Evolutionary conservation across 2,113 vertebrate species (phyloP), one percentile per base, ranked within the genome.

Genomic region (Theristicus caerulescens): DNA sequence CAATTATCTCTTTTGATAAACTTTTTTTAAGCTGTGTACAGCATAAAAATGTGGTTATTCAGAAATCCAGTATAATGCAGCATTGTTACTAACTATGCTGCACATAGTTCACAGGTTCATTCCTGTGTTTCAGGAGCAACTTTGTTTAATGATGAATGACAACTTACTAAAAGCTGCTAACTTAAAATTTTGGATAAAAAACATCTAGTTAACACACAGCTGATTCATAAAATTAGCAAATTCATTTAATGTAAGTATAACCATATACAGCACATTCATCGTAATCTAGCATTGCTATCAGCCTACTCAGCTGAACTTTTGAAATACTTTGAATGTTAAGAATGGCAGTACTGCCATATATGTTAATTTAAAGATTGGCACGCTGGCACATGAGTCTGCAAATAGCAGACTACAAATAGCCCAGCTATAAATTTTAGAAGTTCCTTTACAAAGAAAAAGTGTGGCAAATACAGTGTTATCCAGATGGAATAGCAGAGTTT

Each of bases 91-190:
- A 71, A 62, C 36, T 82, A 55, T 55, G 36, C 64, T 89, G 74
- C 57, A 93, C 54, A 24, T 29, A 55, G 42, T 34, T 92, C 78
- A 49, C 57, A 73, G 49, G 12, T 93, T 96, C 62, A 82, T 80
- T 82, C 57, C 31, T 88, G 57, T 95, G 40, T 82, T 91, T 92
- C 25, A 69, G 71, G 61, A 96, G 54, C 21, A 81, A 94, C 80
- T 87, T 74, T 58, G 4, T 84, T 54, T 90, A 80, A 88, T 76
- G 69, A 91, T 70, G 65, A 88, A 79, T 86, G 81, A 49, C 36
- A 82, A 58, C 55, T 91, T 80, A 76, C 46, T 69, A 82, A 88
- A 96, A 93, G 70, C 64, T 92, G 57, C 59, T 73, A 91, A 58
- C 6, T 47, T 82, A 81, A 58, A 65, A n/a, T 69, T 69, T 77